Conservation (phyloP, 2,113 vertebrate species). For the Takifugu flavidus region DNA sequence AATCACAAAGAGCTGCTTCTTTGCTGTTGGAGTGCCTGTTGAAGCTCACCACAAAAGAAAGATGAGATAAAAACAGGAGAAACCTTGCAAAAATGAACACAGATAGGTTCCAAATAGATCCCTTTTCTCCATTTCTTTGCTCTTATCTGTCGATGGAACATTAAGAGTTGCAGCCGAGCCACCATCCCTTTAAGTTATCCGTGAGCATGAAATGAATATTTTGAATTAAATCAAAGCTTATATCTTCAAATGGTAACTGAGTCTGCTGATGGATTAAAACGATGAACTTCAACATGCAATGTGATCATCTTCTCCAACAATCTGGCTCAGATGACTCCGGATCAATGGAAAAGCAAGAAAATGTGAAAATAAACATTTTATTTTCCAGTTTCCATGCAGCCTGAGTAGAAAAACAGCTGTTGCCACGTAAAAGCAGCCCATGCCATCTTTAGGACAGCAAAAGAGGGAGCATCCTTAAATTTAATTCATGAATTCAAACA, state of each 20-base stretch:
- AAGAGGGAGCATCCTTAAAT: slow-evolving; percentile 8
- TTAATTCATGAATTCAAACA: slow-evolving; percentile 4
- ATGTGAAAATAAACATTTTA: slow-evolving; percentile 4
- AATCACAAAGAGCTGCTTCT: slow-evolving; percentile 25
- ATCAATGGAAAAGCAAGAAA: neutral
- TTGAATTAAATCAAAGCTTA: neutral
- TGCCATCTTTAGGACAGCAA: slow-evolving; percentile 23
- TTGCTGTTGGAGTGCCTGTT: slow-evolving; percentile 40
- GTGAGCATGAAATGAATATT: too few relatives aligned
- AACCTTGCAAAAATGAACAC: slow-evolving; percentile 16
- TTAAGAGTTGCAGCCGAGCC: neutral
- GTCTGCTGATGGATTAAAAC: slow-evolving; percentile 6
- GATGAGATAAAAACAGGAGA: slow-evolving; percentile 32
- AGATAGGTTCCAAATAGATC: slow-evolving; percentile 5
- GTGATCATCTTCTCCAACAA: slow-evolving; percentile 12
- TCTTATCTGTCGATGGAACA: neutral
- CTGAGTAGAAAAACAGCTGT: neutral
- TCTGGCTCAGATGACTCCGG: neutral
- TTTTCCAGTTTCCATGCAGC: slow-evolving; percentile 26
- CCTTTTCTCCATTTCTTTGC: neutral
- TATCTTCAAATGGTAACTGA: neutral
- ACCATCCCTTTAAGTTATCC: neutral
- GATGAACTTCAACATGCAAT: neutral
- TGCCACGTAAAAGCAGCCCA: slow-evolving; percentile 18
- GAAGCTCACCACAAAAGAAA: slow-evolving; percentile 48